Evolutionary conservation across 2,797 vertebrate species (phyloP).

Genomic region (Ciconia nigra): DNA sequence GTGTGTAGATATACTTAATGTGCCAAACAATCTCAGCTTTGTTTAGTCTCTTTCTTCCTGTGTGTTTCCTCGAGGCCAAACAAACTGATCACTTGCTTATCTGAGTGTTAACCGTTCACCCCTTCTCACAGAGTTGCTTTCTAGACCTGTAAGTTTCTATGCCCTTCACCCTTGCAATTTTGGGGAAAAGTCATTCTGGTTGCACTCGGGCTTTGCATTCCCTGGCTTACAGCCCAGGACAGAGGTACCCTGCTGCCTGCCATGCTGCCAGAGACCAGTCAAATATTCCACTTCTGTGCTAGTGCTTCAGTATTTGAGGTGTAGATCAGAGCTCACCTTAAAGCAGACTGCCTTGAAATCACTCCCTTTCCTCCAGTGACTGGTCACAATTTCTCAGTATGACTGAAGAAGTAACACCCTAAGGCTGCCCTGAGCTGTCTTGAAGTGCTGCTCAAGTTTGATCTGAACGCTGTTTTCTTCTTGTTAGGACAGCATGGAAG

Average conservation of each 20-base stretch:
- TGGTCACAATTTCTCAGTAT: not conserved
- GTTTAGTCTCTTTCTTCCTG: not conserved
- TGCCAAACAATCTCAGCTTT: not conserved
- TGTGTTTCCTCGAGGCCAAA: not conserved
- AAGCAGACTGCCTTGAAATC: not conserved
- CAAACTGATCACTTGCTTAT: not conserved
- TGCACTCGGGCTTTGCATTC: not conserved
- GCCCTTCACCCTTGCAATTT: no score
- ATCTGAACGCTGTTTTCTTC: not conserved
- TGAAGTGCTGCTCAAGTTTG: not conserved
- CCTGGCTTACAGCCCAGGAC: not conserved
- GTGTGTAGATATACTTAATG: no score
- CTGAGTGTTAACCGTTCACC: not conserved
- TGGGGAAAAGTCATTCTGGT: not conserved
- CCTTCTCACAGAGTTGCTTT: not conserved
- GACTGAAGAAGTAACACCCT: not conserved
- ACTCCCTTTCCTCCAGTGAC: not conserved
- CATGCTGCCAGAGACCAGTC: not conserved
- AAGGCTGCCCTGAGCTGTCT: not conserved
- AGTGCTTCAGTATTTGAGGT: not conserved
- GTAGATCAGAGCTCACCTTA: not conserved
- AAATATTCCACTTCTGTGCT: not conserved
- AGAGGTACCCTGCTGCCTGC: not conserved
- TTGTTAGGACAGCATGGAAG: not conserved
- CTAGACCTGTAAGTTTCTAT: not conserved